Percentiles rank a stretch among this genome's conserved stretches.
Conservation (phyloP, 1,140 invertebrate species). For the Pinna nobilis region DNA sequence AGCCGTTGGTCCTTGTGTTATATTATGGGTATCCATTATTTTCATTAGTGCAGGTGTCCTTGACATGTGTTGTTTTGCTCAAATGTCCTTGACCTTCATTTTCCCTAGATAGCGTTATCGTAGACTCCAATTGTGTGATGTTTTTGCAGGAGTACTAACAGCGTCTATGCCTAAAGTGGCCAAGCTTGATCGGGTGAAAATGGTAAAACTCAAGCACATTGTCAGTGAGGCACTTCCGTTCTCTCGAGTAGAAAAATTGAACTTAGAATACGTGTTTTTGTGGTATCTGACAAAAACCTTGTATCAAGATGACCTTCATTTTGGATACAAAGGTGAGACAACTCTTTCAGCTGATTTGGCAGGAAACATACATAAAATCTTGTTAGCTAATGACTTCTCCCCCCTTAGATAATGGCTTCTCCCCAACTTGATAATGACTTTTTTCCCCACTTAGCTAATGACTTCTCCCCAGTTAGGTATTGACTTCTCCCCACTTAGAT, state of each 20-base stretch:
- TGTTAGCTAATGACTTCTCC: too few species aligned
- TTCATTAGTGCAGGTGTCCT: not conserved
- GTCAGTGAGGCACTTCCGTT: conserved; percentile 36
- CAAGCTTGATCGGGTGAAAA: conserved; percentile 34
- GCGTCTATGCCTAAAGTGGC: conserved; percentile 50
- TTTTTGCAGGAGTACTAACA: conserved; percentile 49
- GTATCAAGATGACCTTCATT: conserved; percentile 40
- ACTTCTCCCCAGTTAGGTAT: too few species aligned
- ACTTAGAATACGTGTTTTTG: conserved; percentile 62
- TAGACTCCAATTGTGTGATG: too few species aligned
- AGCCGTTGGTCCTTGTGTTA: not conserved
- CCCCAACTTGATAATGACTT: too few species aligned
- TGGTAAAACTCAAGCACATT: conserved; percentile 30
- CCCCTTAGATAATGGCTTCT: too few species aligned
- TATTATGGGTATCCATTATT: not conserved
- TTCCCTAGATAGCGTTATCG: too few species aligned
- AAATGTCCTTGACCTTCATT: not conserved
- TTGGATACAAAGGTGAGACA: conserved; percentile 57
- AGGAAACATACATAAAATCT: too few species aligned
- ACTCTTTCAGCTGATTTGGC: too few species aligned
- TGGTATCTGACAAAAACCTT: conserved; percentile 54
- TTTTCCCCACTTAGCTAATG: too few species aligned
- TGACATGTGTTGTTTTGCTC: not conserved
- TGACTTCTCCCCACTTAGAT: too few species aligned
- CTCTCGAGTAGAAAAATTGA: conserved; percentile 49